phyloP scores from a whole-genome alignment of 2,113 vertebrate species.

The Sterrhoptilus dennistouni region DNA sequence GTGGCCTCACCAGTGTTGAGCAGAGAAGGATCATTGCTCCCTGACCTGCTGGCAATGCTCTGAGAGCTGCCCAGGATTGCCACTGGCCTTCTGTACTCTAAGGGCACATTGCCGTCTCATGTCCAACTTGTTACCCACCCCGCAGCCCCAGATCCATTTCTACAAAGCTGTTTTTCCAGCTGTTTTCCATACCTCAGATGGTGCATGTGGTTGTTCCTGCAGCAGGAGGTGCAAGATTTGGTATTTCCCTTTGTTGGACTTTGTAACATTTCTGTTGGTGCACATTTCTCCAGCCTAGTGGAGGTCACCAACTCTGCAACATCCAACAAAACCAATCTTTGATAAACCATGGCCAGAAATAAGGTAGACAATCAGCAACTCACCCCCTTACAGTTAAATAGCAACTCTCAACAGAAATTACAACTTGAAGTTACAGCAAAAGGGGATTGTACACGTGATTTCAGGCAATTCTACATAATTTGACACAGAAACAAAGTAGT shows the following conservation, averaged over 20 bases:
- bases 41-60: background rate
- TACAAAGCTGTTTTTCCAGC: background rate
- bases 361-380: background rate
- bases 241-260: background rate
- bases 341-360: background rate
- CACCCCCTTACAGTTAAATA: background rate
- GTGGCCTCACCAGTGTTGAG: background rate
- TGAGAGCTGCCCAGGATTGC: background rate
- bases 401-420: background rate
- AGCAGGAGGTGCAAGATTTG: background rate
- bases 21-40: background rate
- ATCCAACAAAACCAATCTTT: background rate
- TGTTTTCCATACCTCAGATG: background rate
- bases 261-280: fast-evolving
- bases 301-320: background rate
- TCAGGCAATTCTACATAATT: background rate
- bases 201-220: background rate
- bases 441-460: background rate
- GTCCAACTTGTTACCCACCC: background rate
- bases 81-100: background rate
- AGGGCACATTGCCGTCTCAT: background rate
- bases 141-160: background rate
- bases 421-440: background rate
- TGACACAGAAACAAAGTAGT: background rate
- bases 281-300: background rate